These are phyloP conservation scores for Margaritifera margaritifera DNA, from an alignment of 2,888 invertebrate species.

Conservation along the genomic window DNA sequence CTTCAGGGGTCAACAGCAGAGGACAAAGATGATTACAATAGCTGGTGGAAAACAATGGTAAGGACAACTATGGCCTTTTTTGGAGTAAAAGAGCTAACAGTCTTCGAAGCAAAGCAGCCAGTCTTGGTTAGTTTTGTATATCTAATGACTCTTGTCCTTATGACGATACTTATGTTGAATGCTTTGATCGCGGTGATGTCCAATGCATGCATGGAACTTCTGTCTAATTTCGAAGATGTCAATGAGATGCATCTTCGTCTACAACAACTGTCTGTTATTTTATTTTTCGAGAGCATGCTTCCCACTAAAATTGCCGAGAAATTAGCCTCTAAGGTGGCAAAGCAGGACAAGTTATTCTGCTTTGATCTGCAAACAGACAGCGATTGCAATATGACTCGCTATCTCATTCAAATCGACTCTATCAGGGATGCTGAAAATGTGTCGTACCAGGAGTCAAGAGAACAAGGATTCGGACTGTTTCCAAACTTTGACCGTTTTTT, in stretches of 20 bases:
- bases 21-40: conserved; percentile 22
- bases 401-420: no score
- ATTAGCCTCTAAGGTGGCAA: no score
- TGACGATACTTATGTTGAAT: conserved; percentile 51
- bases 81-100: conserved; percentile 43
- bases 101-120: conserved; percentile 36
- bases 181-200: conserved; percentile 56
- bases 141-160: conserved; percentile 43
- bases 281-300: conserved; percentile 39
- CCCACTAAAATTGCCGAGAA: background rate
- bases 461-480: no score
- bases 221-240: conserved; percentile 30
- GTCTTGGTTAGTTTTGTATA: conserved; percentile 41
- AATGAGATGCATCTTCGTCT: conserved; percentile 37
- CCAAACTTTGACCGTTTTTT: no score
- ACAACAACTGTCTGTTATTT: conserved; percentile 35
- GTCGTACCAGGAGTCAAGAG: no score
- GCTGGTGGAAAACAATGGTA: conserved; percentile 34
- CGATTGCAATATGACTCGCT: no score
- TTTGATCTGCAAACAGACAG: no score
- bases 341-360: no score
- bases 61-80: conserved; percentile 54
- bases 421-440: no score
- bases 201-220: conserved; percentile 42
- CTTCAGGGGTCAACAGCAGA: conserved; percentile 32